phyloP scores from a whole-genome alignment of 2,113 vertebrate genomes.

The Amblyornis subalaris region DNA sequence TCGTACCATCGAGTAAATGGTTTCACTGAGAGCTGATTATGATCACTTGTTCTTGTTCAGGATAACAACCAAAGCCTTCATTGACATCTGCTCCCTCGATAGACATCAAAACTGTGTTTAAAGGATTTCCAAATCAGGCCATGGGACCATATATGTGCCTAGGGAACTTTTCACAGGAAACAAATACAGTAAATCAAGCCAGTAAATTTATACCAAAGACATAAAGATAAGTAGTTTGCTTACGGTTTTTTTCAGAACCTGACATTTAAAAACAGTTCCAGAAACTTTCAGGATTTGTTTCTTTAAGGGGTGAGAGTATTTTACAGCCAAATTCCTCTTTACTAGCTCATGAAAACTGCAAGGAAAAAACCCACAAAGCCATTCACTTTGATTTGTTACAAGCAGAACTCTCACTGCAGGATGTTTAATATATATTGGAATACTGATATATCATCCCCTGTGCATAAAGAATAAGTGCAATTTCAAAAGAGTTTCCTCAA shows the following conservation, averaged over 20 bases:
- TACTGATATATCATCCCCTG: not conserved
- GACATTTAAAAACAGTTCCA: not conserved
- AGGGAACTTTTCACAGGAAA: not conserved
- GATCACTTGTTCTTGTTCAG: not conserved
- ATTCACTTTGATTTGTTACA: conserved; percentile 12
- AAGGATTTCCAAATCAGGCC: not conserved
- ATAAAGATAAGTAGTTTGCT: not conserved
- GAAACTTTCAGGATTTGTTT: not conserved
- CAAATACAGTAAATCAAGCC: not conserved
- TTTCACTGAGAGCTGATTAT: not conserved
- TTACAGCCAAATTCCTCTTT: not conserved
- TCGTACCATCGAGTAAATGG: not conserved
- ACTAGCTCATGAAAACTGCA: not conserved
- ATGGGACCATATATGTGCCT: not conserved
- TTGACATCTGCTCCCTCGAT: not conserved
- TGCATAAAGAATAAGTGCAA: not conserved
- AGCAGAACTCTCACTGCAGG: not conserved
- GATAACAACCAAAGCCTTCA: not conserved
- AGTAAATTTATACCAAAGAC: not conserved
- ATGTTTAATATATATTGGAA: not conserved
- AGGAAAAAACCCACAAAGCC: not conserved
- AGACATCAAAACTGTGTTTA: not conserved
- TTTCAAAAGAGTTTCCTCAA: not conserved
- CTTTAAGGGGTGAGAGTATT: not conserved
- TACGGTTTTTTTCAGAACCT: not conserved